A percentile compares a stretch with the other conserved stretches of the same genome.
These are phyloP conservation scores for Platysteira castanea DNA, from an alignment of 2,113 vertebrate species.

Conservation along the genomic window DNA sequence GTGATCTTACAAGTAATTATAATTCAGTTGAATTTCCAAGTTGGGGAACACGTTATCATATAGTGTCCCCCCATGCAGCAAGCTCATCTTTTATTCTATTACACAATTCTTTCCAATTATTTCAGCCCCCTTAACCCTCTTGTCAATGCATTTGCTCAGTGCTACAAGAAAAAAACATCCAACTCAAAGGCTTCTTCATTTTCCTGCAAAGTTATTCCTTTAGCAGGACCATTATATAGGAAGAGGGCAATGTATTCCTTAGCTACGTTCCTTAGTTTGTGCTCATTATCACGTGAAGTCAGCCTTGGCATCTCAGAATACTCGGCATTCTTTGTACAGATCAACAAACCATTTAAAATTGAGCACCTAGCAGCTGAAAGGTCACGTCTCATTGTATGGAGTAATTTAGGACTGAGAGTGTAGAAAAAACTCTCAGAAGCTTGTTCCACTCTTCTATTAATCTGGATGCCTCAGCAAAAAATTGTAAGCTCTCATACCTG, in stretches of 20 bases:
- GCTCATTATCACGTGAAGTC: conserved; percentile 36
- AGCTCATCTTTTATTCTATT: conserved; percentile 23
- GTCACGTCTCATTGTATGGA: conserved; percentile 1
- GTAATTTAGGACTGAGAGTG: conserved; percentile 34
- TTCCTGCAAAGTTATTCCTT: conserved; percentile 36
- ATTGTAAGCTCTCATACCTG: conserved; percentile 22
- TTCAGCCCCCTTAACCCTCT: not conserved
- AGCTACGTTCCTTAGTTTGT: conserved; percentile 44
- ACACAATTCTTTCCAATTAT: not conserved
- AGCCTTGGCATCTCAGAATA: conserved; percentile 16
- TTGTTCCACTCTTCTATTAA: conserved; percentile 44
- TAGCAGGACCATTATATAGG: conserved; percentile 1
- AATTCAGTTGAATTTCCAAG: not conserved
- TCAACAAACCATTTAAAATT: conserved; percentile 66
- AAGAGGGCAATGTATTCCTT: not conserved
- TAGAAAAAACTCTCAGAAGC: conserved; percentile 26
- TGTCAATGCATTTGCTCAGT: conserved; percentile 10
- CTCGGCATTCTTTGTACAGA: conserved; percentile 37
- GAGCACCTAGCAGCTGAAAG: conserved; percentile 44
- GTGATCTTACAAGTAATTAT: not conserved
- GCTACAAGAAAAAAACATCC: conserved; percentile 10
- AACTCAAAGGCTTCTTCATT: conserved; percentile 5
- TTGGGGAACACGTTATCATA: not conserved
- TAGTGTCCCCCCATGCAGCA: not conserved
- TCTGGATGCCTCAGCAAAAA: conserved; percentile 1